These are phyloP conservation scores for Nomada ruficornis DNA, from an alignment of 2,888 invertebrate species.

Conservation along the genomic window DNA sequence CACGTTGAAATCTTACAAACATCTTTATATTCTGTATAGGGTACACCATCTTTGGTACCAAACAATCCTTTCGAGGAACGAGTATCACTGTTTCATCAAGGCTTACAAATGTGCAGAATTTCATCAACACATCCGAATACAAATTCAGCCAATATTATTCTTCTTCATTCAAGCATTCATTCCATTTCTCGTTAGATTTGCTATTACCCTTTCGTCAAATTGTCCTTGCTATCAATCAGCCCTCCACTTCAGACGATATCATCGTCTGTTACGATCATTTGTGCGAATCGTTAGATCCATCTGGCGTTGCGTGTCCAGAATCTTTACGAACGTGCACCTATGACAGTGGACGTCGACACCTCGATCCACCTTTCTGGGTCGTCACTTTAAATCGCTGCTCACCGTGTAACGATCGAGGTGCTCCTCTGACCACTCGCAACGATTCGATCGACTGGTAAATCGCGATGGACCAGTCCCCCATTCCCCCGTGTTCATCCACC, in stretches of 20 bases:
- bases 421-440: slow-evolving; percentile 29
- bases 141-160: background rate
- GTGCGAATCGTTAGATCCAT: slow-evolving; percentile 21
- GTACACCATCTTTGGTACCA: too few species aligned
- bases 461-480: slow-evolving; percentile 35
- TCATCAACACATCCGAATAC: background rate
- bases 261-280: slow-evolving; percentile 17
- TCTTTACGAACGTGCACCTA: slow-evolving; percentile 14
- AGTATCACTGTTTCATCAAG: too few species aligned
- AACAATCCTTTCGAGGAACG: too few species aligned
- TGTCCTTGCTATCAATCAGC: background rate
- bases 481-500: slow-evolving; percentile 29
- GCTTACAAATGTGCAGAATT: background rate
- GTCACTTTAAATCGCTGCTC: slow-evolving; percentile 22
- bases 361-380: slow-evolving; percentile 23
- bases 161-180: background rate
- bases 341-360: slow-evolving; percentile 35
- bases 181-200: background rate
- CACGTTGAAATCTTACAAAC: too few species aligned
- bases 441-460: slow-evolving; percentile 48
- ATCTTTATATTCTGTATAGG: too few species aligned
- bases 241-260: slow-evolving; percentile 20
- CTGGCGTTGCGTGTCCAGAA: slow-evolving; percentile 16
- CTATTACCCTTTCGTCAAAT: background rate
- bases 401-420: slow-evolving; percentile 35